Base-by-base conservation (phyloP, 2,113 vertebrate species). In the Tor tambroides region DNA sequence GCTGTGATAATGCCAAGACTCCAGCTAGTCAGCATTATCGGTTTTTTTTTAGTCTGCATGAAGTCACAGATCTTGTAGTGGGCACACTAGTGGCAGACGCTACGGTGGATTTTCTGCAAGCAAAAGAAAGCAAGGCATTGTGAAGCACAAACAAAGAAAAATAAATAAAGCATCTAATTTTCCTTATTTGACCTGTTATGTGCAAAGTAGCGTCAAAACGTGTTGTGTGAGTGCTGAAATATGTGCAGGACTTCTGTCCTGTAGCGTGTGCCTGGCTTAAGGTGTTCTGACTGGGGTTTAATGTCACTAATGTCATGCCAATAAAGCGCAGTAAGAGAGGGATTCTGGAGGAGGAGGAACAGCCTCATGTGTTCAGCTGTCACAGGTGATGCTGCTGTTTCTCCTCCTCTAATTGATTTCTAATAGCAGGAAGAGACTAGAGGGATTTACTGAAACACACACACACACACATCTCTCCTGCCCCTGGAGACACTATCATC, bases 311-410 rank as follows among this genome's bases (percentile, higher is more conserved):
- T 72, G 69, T 11, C 69, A 23, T 72, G 19, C 69, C 69, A 72
- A 26, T 43, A 75, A 43, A 75, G 38, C 28, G 43, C 72, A 26
- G 41, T 75, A 26, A 75, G 72, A 75, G 41, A 26, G 23, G n/a
- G 41, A 75, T 75, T 5, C 72, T 76, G 72, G 23, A 69, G 30
- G 30, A 35, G 67, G 67, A 23, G 67, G 19, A 11, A 38, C 49
- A 51, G 49, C 14, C 46, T 49, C 14, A 5, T 49, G 46, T 49
- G 46, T 49, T 49, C 46, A 49, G 46, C 51, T 89, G 86, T 91
- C 86, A 91, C 83, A 59, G 83, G 85, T 87, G 87, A 82, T 78
- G 30, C 80, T 76, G 84, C 72, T 87, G 89, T 83, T 87, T 85
- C 65, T 90, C 63, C 12, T 49, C 11, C 74, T 80, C 85, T 87